These are phyloP conservation scores for Onthophagus sagittarius DNA, from an alignment of 2,888 invertebrate genomes.

Conservation along the genomic window DNA sequence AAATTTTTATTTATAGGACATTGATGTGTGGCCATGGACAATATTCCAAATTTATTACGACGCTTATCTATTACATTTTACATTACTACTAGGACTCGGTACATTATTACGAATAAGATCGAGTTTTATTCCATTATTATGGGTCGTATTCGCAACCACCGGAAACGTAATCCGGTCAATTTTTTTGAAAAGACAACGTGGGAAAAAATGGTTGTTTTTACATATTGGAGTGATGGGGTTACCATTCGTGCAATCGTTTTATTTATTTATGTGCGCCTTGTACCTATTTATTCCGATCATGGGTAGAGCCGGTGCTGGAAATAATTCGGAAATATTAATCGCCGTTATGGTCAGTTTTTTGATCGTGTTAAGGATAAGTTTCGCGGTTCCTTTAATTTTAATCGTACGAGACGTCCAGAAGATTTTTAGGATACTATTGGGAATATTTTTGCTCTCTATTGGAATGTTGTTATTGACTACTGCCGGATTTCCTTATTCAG, in stretches of 20 bases:
- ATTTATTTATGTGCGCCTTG: constrained; percentile 65
- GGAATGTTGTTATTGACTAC: constrained; percentile 61
- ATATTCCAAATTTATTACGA: constrained; percentile 57
- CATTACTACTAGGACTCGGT: constrained; percentile 52
- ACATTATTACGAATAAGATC: constrained; percentile 60
- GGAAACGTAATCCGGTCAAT: constrained; percentile 54
- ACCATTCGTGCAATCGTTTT: constrained; percentile 66
- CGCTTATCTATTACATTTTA: constrained; percentile 57
- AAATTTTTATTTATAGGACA: constrained; percentile 39
- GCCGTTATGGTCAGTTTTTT: constrained; percentile 51
- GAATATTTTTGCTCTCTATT: constrained; percentile 53
- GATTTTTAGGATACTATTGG: constrained; percentile 53
- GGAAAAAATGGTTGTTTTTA: constrained; percentile 51
- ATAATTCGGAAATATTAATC: constrained; percentile 67
- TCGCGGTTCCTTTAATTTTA: constrained; percentile 49
- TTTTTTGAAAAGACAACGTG: constrained; percentile 45
- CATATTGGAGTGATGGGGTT: constrained; percentile 55
- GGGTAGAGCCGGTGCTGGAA: constrained; percentile 70
- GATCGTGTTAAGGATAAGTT: constrained; percentile 50
- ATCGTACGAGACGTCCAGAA: constrained; percentile 50
- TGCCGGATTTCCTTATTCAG: constrained; percentile 71
- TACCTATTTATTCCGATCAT: constrained; percentile 76
- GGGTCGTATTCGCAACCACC: constrained; percentile 59
- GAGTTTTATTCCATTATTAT: constrained; percentile 63
- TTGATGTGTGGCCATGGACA: constrained; percentile 51